phyloP scores from a whole-genome alignment of 2,113 vertebrate species.

The Pelecanoides urinatrix region DNA sequence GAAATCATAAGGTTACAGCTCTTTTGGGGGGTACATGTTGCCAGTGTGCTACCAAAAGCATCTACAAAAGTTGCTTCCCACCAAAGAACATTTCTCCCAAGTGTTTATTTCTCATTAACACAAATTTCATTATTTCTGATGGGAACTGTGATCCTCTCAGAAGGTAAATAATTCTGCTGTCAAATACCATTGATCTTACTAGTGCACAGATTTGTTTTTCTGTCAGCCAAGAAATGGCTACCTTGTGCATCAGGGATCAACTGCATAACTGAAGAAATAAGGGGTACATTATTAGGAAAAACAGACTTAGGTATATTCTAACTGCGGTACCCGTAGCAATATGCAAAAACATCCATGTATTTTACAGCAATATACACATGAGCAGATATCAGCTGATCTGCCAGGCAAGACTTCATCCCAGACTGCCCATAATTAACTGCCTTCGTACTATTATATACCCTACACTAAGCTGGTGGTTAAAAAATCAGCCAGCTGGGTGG shows the following conservation, averaged over 20 bases:
- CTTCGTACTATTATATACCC: accelerated
- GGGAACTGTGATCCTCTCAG: neutral
- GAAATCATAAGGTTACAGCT: neutral
- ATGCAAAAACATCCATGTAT: neutral
- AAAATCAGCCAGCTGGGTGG: accelerated
- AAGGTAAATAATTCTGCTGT: neutral
- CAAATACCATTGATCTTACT: neutral
- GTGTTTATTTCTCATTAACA: neutral
- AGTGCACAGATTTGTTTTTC: neutral
- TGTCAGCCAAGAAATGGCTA: neutral
- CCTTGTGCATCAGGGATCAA: neutral
- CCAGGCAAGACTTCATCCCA: neutral
- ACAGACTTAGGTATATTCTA: neutral
- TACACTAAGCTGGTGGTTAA: neutral
- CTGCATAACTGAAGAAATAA: neutral
- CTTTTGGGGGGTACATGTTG: neutral
- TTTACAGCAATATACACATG: neutral
- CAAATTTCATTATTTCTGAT: neutral
- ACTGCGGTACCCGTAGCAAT: neutral
- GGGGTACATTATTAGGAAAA: neutral
- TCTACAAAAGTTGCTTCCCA: neutral
- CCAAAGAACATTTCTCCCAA: neutral
- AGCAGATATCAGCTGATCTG: neutral
- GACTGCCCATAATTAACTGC: neutral
- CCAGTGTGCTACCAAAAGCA: neutral